These are phyloP conservation scores for Polypterus senegalus DNA, from an alignment of 2,113 vertebrate genomes.

Conservation along the genomic window DNA sequence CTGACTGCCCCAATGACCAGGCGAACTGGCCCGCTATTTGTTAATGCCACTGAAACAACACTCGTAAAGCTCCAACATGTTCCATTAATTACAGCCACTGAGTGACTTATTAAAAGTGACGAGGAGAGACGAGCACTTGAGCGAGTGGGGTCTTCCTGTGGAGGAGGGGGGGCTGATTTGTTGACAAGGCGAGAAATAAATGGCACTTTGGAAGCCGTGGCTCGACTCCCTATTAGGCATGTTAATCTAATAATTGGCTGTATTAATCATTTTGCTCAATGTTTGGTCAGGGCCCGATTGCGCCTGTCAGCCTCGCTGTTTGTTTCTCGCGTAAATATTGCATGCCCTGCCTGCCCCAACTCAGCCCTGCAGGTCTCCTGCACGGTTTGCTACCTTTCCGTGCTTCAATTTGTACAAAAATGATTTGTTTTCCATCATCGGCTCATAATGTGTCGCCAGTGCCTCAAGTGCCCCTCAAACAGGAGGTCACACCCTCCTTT, in stretches of 20 bases:
- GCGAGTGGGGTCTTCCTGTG: conserved; percentile 39
- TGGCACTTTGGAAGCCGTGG: conserved; percentile 50
- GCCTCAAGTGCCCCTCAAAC: background rate
- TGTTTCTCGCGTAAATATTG: no score
- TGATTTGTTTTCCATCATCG: conserved; percentile 5
- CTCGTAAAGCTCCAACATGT: conserved; percentile 69
- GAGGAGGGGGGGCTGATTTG: conserved; percentile 40
- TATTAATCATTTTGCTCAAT: conserved; percentile 83
- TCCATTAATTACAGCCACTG: conserved; percentile 74
- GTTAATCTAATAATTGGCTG: conserved; percentile 80
- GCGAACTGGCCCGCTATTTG: conserved; percentile 62
- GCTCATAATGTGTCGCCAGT: background rate
- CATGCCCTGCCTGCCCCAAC: no score
- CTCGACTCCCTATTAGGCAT: conserved; percentile 77
- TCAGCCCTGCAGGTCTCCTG: no score
- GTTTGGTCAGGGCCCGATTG: conserved; percentile 69
- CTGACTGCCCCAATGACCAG: no score
- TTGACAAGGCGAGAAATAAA: no score
- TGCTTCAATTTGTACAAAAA: conserved; percentile 1
- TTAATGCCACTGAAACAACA: conserved; percentile 59
- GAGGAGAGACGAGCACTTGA: conserved; percentile 62
- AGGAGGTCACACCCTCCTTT: conserved; percentile 38
- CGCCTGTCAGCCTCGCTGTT: conserved; percentile 46
- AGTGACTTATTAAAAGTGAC: conserved; percentile 81
- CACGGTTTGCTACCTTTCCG: no score